Evolutionary conservation across 2,888 invertebrate species (phyloP).

Genomic region (Metellina segmentata): DNA sequence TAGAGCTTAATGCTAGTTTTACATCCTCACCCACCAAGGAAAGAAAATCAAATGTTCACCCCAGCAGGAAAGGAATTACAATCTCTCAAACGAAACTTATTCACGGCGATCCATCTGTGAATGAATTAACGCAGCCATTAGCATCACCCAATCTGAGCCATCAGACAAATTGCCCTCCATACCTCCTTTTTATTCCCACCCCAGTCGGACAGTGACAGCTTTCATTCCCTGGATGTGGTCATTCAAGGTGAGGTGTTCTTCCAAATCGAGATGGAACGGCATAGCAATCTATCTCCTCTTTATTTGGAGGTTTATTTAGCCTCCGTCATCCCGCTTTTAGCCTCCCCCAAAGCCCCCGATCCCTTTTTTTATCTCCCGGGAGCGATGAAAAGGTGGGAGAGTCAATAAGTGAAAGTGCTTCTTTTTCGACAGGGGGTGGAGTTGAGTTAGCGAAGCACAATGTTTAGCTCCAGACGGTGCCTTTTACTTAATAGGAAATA

Average conservation of each 20-base stretch:
- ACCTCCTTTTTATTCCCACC: neutral
- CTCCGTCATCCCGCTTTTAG: constrained; percentile 46
- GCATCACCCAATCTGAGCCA: neutral
- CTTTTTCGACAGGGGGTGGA: constrained; percentile 39
- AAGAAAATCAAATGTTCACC: no score
- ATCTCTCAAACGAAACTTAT: no score
- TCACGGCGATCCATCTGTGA: neutral
- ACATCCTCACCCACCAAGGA: no score
- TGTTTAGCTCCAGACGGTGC: constrained; percentile 37
- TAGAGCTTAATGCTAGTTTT: no score
- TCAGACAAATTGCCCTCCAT: neutral
- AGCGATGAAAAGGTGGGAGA: constrained; percentile 75
- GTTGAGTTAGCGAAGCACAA: constrained; percentile 54
- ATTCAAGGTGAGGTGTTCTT: constrained; percentile 52
- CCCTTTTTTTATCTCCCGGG: constrained; percentile 52
- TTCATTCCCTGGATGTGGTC: constrained; percentile 22
- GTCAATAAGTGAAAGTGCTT: constrained; percentile 75
- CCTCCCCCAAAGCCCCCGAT: neutral
- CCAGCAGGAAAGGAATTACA: no score
- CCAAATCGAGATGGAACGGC: constrained; percentile 25
- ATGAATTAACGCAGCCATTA: neutral
- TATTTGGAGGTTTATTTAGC: constrained; percentile 73
- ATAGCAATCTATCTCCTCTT: constrained; percentile 70
- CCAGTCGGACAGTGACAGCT: neutral
- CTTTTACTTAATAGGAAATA: neutral